Conservation (phyloP, 1,140 invertebrate species). For the Nasonia giraulti region DNA sequence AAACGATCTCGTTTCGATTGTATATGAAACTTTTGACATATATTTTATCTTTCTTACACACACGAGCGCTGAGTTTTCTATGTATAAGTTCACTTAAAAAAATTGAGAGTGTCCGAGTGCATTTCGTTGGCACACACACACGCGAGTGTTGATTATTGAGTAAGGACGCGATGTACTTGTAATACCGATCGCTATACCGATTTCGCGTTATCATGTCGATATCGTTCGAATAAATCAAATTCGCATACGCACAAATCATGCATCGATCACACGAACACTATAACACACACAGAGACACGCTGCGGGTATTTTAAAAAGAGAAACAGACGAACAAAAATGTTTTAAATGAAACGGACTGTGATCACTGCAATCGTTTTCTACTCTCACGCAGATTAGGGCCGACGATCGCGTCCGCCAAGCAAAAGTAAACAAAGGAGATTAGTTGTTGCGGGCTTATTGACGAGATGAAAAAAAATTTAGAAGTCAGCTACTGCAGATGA, state of each 20-base stretch:
- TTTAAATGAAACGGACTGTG: slow-evolving; percentile 63
- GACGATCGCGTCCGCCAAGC: background rate
- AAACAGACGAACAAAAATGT: background rate
- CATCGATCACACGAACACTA: background rate
- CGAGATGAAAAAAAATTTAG: slow-evolving; percentile 5
- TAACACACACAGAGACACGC: background rate
- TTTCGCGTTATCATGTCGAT: too few species aligned
- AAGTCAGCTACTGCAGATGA: background rate
- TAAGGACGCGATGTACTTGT: background rate
- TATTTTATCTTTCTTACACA: slow-evolving; percentile 44
- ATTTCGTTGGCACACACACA: slow-evolving; percentile 5
- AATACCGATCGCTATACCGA: too few species aligned
- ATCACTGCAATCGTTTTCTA: slow-evolving; percentile 67
- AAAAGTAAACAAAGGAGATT: background rate
- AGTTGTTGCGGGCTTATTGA: slow-evolving; percentile 38
- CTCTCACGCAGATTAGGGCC: slow-evolving; percentile 54
- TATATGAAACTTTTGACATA: slow-evolving; percentile 28
- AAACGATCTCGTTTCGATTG: slow-evolving; percentile 28
- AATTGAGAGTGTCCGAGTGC: slow-evolving; percentile 36
- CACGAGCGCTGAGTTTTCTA: background rate
- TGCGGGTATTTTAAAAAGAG: background rate
- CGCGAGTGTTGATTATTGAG: slow-evolving; percentile 38
- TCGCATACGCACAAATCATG: background rate
- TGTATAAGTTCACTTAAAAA: slow-evolving; percentile 46
- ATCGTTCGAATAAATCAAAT: background rate